Percentiles rank a stretch among this genome's conserved stretches.
Conservation (phyloP, 2,113 vertebrate genomes). For the Entelurus aequoreus region DNA sequence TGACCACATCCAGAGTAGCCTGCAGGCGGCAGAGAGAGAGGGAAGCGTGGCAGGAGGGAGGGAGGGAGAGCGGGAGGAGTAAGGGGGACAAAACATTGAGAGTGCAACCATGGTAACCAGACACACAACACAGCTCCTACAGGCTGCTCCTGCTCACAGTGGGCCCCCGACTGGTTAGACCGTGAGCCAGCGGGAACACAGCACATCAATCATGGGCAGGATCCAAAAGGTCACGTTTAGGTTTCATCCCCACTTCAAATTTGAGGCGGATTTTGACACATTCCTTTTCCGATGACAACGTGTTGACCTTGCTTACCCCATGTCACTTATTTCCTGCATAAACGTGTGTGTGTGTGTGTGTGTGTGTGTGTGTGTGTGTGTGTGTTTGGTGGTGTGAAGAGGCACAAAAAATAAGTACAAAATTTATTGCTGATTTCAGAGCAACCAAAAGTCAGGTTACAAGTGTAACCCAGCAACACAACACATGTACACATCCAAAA, state of each 20-base stretch:
- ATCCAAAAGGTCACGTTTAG: slow-evolving; percentile 20
- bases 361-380: slow-evolving; percentile 30
- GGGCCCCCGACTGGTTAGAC: slow-evolving; percentile 47
- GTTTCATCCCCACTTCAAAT: slow-evolving; percentile 9
- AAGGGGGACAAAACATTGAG: slow-evolving; percentile 50
- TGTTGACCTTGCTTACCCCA: slow-evolving; percentile 30
- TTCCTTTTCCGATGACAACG: background rate
- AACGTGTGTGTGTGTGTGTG: slow-evolving; percentile 20
- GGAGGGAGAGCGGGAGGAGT: slow-evolving; percentile 11
- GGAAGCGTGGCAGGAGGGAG: slow-evolving; percentile 13
- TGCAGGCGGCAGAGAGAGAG: slow-evolving; percentile 51
- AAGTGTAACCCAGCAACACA: background rate
- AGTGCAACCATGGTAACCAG: slow-evolving; percentile 70
- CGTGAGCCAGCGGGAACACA: slow-evolving; percentile 55
- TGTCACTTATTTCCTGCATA: slow-evolving; percentile 34
- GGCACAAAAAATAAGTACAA: background rate
- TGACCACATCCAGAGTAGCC: slow-evolving; percentile 94
- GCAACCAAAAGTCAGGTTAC: background rate
- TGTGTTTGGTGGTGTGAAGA: no score
- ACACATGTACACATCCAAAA: background rate
- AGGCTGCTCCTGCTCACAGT: slow-evolving; percentile 45
- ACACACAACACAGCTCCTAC: slow-evolving; percentile 71
- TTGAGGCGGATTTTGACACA: background rate
- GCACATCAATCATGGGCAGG: slow-evolving; percentile 54
- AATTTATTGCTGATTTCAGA: background rate